Evolutionary conservation across 2,113 vertebrate genomes (phyloP), one percentile per base, ranked within the genome.

Genomic region (Gorilla gorilla): DNA sequence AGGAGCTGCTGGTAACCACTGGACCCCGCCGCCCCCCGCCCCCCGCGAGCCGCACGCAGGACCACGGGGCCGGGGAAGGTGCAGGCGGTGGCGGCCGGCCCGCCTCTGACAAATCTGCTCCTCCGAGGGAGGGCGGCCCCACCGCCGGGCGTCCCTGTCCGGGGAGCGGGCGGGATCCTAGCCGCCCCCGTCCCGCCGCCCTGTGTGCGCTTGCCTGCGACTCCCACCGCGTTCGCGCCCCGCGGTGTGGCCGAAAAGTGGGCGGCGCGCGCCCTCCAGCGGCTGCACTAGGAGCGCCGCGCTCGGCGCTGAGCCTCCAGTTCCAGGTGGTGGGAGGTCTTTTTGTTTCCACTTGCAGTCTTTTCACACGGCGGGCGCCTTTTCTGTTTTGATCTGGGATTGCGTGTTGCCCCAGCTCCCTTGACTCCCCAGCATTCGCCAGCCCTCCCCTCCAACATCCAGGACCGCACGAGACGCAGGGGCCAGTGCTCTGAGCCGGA

Each of bases 1-100:
- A 99, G 52, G 99, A 99, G 97, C 99, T 99, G 98, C 99, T 99
- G 99, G 99, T 99, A 99, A 90, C 79, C 55, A 9, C 8, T 23
- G 48, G 48, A 76, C 35, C 73, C 55, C 79, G 0, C 35, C 1
- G 43, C 35, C 48, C 27, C 1, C 7, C 16, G 27, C 13, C 1
- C 76, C 75, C 92, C 18, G 0, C 8, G 50, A 32, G 43, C 59
- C 17, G 8, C 30, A 6, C 22, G 8, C 30, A 8, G 40, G 55
- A 48, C 61, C 94, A 86, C 35, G 0, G 70, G 52, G 27, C 23
- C 13, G 66, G 86, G 32, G 40, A 45, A 23, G 66, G 48, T 11
- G 73, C 35, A 4, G 55, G 11, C 2, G 30, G 45, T 32, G 0
- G 50, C 59, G 3, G 18, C 4, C 3, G 5, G 57, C 11, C 43